phyloP scores from a whole-genome alignment of 1,140 invertebrate species.

The Diuraphis noxia region DNA sequence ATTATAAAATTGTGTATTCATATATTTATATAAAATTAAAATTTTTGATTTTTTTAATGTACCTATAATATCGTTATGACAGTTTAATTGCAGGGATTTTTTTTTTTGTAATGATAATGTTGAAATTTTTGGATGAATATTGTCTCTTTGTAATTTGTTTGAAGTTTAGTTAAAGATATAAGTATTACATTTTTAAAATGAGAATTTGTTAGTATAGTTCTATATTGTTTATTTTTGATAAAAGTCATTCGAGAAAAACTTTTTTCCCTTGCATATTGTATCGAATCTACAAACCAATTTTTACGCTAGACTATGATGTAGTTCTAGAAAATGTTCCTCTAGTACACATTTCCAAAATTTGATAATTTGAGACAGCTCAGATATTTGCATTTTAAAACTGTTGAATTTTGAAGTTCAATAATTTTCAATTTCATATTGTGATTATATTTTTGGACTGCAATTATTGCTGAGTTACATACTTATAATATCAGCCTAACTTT shows the following conservation, averaged over 20 bases:
- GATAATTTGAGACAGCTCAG: not conserved
- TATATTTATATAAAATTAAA: too few species aligned
- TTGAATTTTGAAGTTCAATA: too few species aligned
- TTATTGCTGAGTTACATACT: too few species aligned
- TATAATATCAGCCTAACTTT: too few species aligned
- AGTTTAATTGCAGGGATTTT: not conserved
- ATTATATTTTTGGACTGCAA: too few species aligned
- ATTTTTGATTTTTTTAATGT: too few species aligned
- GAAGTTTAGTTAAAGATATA: not conserved
- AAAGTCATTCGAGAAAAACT: too few species aligned
- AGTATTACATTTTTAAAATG: not conserved
- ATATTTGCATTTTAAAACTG: not conserved
- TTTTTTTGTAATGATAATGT: not conserved
- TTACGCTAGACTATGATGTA: too few species aligned
- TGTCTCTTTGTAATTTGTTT: not conserved
- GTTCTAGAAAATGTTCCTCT: not conserved
- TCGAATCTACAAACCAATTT: too few species aligned
- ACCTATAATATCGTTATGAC: too few species aligned
- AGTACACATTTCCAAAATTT: not conserved
- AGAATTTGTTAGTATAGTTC: not conserved
- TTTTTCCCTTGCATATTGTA: not conserved
- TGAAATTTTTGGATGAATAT: not conserved
- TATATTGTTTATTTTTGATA: not conserved
- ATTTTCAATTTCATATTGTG: too few species aligned
- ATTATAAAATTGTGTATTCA: too few species aligned